These are phyloP conservation scores for Chouioia cunea DNA, from an alignment of 2,888 invertebrate species.

Conservation along the genomic window DNA sequence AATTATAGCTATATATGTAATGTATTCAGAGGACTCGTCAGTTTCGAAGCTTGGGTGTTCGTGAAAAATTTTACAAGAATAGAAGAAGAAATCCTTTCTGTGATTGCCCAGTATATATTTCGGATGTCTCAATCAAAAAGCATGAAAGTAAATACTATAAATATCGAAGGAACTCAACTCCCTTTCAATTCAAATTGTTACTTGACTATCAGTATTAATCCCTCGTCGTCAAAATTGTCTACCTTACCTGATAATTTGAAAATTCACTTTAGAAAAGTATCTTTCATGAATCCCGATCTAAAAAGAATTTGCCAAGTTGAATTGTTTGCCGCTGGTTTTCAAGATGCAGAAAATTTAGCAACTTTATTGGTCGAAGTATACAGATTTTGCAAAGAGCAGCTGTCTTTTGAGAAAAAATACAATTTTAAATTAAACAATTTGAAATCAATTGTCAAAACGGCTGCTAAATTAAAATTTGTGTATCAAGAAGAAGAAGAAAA, in stretches of 20 bases:
- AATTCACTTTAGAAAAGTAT: slow-evolving; percentile 73
- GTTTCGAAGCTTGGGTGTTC: slow-evolving; percentile 74
- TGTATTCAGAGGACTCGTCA: slow-evolving; percentile 72
- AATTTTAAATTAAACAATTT: slow-evolving; percentile 73
- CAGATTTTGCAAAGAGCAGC: slow-evolving; percentile 70
- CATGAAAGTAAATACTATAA: slow-evolving; percentile 64
- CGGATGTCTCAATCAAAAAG: slow-evolving; percentile 69
- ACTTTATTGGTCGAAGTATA: slow-evolving; percentile 72
- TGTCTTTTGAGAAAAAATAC: slow-evolving; percentile 71
- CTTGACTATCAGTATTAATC: slow-evolving; percentile 74
- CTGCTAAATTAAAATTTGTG: slow-evolving; percentile 72
- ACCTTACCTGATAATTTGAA: slow-evolving; percentile 74
- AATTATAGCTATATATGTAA: slow-evolving; percentile 72
- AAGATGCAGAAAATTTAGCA: slow-evolving; percentile 70
- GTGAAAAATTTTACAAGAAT: slow-evolving; percentile 73
- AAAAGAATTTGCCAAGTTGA: slow-evolving; percentile 73
- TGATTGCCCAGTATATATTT: slow-evolving; percentile 72
- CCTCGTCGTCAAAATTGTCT: slow-evolving; percentile 63
- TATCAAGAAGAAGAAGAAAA: slow-evolving; percentile 72
- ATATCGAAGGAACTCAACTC: slow-evolving; percentile 73
- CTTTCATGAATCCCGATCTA: slow-evolving; percentile 74
- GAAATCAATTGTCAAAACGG: slow-evolving; percentile 72
- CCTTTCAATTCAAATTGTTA: slow-evolving; percentile 74
- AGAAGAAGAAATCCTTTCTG: slow-evolving; percentile 71
- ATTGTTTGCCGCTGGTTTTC: slow-evolving; percentile 73